Base-by-base conservation (phyloP, 2,113 vertebrate species). In the Odontophorus gujanensis region DNA sequence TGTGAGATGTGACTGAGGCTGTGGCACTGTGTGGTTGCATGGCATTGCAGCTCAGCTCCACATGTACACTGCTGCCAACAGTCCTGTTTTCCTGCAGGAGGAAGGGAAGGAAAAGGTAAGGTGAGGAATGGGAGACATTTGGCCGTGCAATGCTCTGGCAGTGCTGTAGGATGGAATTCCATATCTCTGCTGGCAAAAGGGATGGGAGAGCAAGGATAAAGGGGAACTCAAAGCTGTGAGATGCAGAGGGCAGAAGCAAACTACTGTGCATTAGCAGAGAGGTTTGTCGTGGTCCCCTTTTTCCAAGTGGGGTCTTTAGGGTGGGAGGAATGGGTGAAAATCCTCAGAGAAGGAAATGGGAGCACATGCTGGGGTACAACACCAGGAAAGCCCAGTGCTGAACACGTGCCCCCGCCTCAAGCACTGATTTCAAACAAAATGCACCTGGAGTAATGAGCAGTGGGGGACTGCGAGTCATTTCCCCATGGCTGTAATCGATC, bases 151-250 rank as follows among this genome's bases (percentile, higher is more conserved):
- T 20, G 42, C 30, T 42, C 24, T 4, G 20, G 40, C 15, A 30
- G 16, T 12, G 42, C 17, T 2, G 2, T 20, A 1, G 3, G 30
- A 32, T 65, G 24, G 34, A 30, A 2, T 2, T 42, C 19, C 36
- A 3, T 3, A 2, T 53, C 13, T 38, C 38, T 1, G 3, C 30
- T 25, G 40, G 47, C 2, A 2, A 22, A 5, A 0, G 5, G 15
- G 13, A 48, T 53, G 8, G 42, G 13, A 10, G 4, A 36, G 5
- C 2, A 2, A 43, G 32, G 13, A 3, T 2, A 21, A 53, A 7
- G 6, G 40, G 40, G 21, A 40, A 62, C 55, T 26, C 26, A 50
- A 88, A 84, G 45, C 34, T 18, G 10, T 7, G 53, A 68, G 67
- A 4, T 0, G 0, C 21, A 15, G 26, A 18, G 26, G 61, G 42